Evolutionary conservation across 2,797 vertebrate species (phyloP).

Genomic region (Psittacula echo): DNA sequence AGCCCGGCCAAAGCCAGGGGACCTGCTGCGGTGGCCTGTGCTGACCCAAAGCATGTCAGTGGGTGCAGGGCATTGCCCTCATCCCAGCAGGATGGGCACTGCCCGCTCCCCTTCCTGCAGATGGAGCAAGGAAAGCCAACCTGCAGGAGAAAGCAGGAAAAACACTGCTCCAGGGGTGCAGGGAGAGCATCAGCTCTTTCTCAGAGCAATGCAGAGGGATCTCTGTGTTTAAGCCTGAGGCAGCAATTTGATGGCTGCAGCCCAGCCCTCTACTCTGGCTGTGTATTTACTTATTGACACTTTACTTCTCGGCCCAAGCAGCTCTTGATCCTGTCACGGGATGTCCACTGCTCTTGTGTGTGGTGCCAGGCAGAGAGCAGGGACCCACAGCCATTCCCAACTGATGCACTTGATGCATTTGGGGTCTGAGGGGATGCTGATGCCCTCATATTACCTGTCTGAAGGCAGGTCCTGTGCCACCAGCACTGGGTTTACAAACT

Average conservation of each 20-base stretch:
- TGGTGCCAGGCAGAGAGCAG: neutral
- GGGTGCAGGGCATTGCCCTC: neutral
- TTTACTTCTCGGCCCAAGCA: fast-evolving
- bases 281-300: neutral
- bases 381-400: neutral
- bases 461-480: neutral
- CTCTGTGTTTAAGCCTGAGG: neutral
- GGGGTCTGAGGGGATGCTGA: neutral
- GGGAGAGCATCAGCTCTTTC: neutral
- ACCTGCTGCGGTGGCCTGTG: fast-evolving
- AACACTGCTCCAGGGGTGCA: neutral
- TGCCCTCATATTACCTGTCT: neutral
- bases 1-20: neutral
- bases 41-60: neutral
- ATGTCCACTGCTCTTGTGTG: neutral
- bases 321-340: neutral
- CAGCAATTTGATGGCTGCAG: neutral
- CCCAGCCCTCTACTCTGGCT: neutral
- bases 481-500: neutral
- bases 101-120: neutral
- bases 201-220: neutral
- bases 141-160: neutral
- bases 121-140: neutral
- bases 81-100: neutral
- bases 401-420: neutral